These are phyloP conservation scores for Dysmachus trigonus DNA, from an alignment of 2,888 invertebrate genomes.

Conservation along the genomic window DNA sequence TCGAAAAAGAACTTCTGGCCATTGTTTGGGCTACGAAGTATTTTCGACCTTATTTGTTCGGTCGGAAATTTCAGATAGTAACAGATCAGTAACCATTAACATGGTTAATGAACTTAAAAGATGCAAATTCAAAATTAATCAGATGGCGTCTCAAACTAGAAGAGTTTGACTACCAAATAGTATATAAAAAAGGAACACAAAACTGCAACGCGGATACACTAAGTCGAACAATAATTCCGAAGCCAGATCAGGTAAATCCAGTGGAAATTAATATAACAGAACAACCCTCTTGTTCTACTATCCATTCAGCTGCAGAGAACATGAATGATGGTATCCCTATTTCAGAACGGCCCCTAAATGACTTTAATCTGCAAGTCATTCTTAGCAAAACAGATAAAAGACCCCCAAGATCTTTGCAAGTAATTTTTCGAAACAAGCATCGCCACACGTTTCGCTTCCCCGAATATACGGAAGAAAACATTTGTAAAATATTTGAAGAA, in stretches of 20 bases:
- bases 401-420: no score
- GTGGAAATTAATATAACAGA: not conserved
- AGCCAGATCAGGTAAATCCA: not conserved
- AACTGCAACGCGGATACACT: not conserved
- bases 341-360: not conserved
- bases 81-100: no score
- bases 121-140: no score
- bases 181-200: not conserved
- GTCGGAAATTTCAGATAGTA: no score
- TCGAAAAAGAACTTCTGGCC: not conserved
- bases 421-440: conserved; percentile 45
- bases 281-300: not conserved
- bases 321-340: conserved; percentile 4
- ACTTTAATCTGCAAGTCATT: not conserved
- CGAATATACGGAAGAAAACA: not conserved
- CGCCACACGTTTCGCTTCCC: not conserved
- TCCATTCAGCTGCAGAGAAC: conserved; percentile 13
- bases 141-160: no score
- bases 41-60: no score
- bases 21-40: not conserved
- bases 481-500: conserved; percentile 45
- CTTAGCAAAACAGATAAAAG: no score
- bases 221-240: not conserved
- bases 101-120: no score
- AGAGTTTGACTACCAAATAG: no score